Percentiles rank a stretch among this genome's conserved stretches.
Conservation (phyloP, 2,797 vertebrate genomes). For the Esox masquinongy region DNA sequence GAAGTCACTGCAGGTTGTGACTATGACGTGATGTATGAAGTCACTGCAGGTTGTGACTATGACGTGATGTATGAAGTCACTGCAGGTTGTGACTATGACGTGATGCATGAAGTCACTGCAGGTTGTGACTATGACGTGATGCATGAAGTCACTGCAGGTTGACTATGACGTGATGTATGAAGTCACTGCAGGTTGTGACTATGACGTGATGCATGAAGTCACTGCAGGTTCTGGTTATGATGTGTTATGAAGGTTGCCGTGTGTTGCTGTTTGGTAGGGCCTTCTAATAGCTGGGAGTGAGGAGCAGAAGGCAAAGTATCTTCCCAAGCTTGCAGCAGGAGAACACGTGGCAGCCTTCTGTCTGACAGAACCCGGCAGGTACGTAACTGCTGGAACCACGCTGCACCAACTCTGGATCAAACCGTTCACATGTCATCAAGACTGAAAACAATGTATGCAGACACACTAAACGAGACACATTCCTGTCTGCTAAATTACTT, state of each 20-base stretch:
- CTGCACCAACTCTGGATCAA: neutral
- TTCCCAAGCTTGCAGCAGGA: slow-evolving; percentile 88
- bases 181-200: no score
- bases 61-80: neutral
- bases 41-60: no score
- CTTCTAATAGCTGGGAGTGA: slow-evolving; percentile 90
- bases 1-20: neutral
- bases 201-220: neutral
- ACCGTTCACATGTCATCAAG: neutral
- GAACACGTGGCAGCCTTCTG: slow-evolving; percentile 95
- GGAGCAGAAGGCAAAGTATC: slow-evolving; percentile 91
- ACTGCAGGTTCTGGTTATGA: neutral
- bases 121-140: neutral
- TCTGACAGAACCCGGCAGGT: slow-evolving; percentile 83
- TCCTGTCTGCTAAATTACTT: no score
- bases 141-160: no score
- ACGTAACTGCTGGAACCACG: neutral
- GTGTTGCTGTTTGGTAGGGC: slow-evolving; percentile 74
- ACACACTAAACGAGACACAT: no score
- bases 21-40: neutral
- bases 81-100: neutral
- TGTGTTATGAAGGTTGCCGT: slow-evolving; percentile 16
- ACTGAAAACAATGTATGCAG: neutral
- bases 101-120: neutral
- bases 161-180: no score